Evolutionary conservation across 2,797 vertebrate genomes (phyloP).

Genomic region (Hylomyscus alleni): DNA sequence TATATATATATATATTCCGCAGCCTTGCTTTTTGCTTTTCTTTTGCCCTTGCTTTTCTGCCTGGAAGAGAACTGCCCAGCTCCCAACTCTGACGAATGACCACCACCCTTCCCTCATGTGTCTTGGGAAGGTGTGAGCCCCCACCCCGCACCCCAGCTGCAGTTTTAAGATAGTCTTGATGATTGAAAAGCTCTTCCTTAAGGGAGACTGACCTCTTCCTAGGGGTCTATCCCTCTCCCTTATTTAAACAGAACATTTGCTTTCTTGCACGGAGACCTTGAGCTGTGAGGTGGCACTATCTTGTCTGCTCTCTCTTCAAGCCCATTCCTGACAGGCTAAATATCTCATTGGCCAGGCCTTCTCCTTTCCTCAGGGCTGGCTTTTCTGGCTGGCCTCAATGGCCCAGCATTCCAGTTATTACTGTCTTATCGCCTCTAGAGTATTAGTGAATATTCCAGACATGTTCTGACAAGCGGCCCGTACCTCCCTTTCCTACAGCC

Average conservation of each 20-base stretch:
- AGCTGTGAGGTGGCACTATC: background rate
- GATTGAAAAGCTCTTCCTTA: background rate
- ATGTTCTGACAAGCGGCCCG: background rate
- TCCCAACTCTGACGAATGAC: background rate
- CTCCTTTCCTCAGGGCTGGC: background rate
- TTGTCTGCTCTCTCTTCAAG: background rate
- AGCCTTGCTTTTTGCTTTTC: background rate
- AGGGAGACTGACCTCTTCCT: background rate
- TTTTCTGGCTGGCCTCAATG: background rate
- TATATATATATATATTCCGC: background rate
- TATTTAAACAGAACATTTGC: background rate
- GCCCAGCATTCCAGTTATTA: background rate
- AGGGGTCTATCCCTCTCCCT: too few species aligned
- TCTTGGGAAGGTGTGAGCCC: background rate
- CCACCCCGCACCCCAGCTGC: background rate
- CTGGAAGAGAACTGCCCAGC: background rate
- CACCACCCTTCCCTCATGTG: too few species aligned
- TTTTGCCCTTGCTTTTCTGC: background rate
- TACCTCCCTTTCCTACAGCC: background rate
- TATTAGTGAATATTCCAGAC: background rate
- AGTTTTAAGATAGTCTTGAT: background rate
- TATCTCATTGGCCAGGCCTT: background rate
- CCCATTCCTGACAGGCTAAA: background rate
- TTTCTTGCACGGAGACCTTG: background rate
- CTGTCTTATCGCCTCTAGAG: background rate